Evolutionary conservation across 37 sponge, comb jelly and placozoan species (phyloP), one percentile per base, ranked within the genome.

Genomic region (Axinella damicornis): DNA sequence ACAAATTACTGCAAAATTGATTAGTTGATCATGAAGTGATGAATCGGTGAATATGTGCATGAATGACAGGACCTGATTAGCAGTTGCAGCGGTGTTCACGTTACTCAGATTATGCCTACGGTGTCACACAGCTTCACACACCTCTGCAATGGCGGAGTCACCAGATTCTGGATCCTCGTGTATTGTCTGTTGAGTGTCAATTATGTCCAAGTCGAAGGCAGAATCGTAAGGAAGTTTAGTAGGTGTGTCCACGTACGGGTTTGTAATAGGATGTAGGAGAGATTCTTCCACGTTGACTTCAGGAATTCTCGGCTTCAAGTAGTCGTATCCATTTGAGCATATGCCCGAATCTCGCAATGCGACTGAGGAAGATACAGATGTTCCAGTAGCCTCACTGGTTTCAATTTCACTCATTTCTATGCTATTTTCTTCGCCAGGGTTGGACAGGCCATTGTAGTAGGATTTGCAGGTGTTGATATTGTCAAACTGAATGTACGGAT

Each of bases 161-260:
- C 46, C 9, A 46, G 46, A 12, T 9, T 46, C 46, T 46, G 46
- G 46, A 46, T 46, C 46, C 46, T 46, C 46, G 46, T 46, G 4
- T 46, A 46, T 46, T 9, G 46, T 46, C 46, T 46, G 46, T 46
- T 46, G 46, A 4, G 9, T 46, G 46, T 46, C 46, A 46, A 46
- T 9, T 46, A 46, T 46, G 46, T 46, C 46, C 46, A 46, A 46
- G 46, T 46, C 46, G 9, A 46, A 46, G 46, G 46, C 46, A 46
- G 46, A 46, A 46, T 46, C 46, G 9, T 46, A 46, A 9, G 46
- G 46, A 12, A 46, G 9, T 34, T 69, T 69, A 30, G 86, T 85
- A 57, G 86, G 86, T 4, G 86, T 77, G 16, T 85, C 86, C 27
- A 85, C 86, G 53, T 85, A 85, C 31, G 78, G 69, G 53, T 85